Evolutionary conservation across 1,140 invertebrate genomes (phyloP).

Genomic region (Drosophila seguyi): DNA sequence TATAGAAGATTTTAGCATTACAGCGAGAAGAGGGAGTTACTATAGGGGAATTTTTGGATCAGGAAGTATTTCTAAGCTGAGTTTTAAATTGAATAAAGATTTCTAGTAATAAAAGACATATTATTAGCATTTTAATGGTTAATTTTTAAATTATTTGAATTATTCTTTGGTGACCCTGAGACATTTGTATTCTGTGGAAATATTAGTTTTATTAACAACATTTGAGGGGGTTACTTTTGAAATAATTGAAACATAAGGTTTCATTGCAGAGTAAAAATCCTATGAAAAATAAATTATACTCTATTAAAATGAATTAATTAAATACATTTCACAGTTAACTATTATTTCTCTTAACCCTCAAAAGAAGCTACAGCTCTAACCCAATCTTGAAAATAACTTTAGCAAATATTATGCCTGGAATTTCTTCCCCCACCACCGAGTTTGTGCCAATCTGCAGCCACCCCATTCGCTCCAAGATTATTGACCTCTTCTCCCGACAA

Average conservation of each 20-base stretch:
- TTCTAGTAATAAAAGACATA: neutral
- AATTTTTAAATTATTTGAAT: too few species aligned
- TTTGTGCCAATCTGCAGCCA: constrained; percentile 37
- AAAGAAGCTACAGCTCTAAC: too few species aligned
- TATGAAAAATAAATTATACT: neutral
- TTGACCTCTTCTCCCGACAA: constrained; percentile 66
- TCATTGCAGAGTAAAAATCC: too few species aligned
- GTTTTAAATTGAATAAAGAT: neutral
- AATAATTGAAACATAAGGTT: too few species aligned
- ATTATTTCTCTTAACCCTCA: too few species aligned
- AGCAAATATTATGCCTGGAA: constrained; percentile 7
- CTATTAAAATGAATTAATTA: neutral
- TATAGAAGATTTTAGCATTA: too few species aligned
- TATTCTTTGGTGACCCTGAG: too few species aligned
- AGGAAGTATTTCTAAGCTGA: neutral
- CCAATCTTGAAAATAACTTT: constrained; percentile 1
- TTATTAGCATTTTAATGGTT: too few species aligned
- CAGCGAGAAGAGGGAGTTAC: neutral
- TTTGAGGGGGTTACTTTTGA: too few species aligned
- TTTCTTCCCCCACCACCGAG: neutral
- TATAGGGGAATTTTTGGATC: neutral
- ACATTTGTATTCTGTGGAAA: too few species aligned
- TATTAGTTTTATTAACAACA: too few species aligned
- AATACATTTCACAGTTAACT: neutral
- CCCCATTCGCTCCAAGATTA: constrained; percentile 63